Base-by-base conservation (phyloP, 53 echinoderm and acorn worm species). In the Actinopyga echinites region DNA sequence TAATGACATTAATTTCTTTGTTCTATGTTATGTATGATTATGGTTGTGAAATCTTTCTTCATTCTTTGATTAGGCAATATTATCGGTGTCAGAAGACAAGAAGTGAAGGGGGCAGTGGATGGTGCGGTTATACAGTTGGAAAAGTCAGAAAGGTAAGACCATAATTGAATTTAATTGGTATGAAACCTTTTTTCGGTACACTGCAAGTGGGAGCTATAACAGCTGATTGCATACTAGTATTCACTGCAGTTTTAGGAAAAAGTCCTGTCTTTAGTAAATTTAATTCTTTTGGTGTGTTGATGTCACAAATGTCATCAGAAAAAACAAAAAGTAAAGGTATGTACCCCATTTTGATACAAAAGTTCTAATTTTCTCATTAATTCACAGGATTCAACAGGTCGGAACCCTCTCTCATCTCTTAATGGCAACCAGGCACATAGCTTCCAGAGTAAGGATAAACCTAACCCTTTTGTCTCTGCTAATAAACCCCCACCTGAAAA, bases 41-140 rank as follows among this genome's bases (percentile, higher is more conserved):
- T n/a, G n/a, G n/a, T n/a, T n/a, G n/a, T 30, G 28, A 8, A 11
- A 1, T 23, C 21, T 29, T 30, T 63, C 6, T 63, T 80, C n/a
- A 56, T 83, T 8, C 44, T 57, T 29, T 30, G 38, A 71, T 21
- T 42, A 96, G 96, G 80, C 93, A 89, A 56, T 96, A 91, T 64
- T 96, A 90, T 74, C 79, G 96, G 30, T 96, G 96, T 61, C 87
- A 85, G 34, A 79, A 85, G 67, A 87, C 83, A 67, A 77, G 86
- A 24, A 82, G 83, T 42, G 86, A 82, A 66, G 84, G 88, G 45
- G 91, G 92, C 56, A 92, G 79, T 22, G 64, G 93, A 64, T 96
- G 96, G 96, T 96, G 96, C 81, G 93, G 96, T 21, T 86, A 92
- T 36, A 74, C 87, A 0, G 6, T 40, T 40, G 15, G 21, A 40